Conservation (phyloP, 2,888 invertebrate species). For the Heliconius ismenius region DNA sequence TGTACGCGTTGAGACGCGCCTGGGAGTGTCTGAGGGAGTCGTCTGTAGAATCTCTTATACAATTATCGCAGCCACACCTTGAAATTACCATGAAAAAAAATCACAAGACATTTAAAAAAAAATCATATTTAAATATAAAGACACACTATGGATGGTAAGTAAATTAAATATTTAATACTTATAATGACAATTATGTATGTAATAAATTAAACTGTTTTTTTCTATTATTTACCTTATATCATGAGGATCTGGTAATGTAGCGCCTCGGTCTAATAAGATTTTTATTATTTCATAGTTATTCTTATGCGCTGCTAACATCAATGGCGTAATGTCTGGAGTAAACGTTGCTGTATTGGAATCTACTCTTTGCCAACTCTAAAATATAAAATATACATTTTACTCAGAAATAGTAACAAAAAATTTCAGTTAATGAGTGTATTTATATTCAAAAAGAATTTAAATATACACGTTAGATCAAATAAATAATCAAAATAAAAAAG, state of each 20-base stretch:
- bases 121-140: no score
- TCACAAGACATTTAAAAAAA: no score
- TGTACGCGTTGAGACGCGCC: slow-evolving; percentile 95
- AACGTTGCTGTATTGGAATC: slow-evolving; percentile 91
- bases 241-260: slow-evolving; percentile 94
- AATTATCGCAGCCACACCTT: slow-evolving; percentile 94
- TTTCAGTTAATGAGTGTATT: no score
- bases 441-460: no score
- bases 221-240: slow-evolving; percentile 85
- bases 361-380: slow-evolving; percentile 93
- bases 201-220: not conserved
- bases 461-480: no score
- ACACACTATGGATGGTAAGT: no score
- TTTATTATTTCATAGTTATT: slow-evolving; percentile 98
- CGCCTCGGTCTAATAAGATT: slow-evolving; percentile 94
- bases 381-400: no score
- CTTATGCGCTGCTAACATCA: slow-evolving; percentile 95
- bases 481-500: no score
- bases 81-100: not conserved
- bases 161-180: no score
- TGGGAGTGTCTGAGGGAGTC: slow-evolving; percentile 91
- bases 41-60: slow-evolving; percentile 87
- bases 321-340: slow-evolving; percentile 95
- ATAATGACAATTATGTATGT: no score
- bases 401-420: no score